Evolutionary conservation across 92 coral and sea anemone species (phyloP), one percentile per base, ranked within the genome.

Genomic region (Bergia sp.): DNA sequence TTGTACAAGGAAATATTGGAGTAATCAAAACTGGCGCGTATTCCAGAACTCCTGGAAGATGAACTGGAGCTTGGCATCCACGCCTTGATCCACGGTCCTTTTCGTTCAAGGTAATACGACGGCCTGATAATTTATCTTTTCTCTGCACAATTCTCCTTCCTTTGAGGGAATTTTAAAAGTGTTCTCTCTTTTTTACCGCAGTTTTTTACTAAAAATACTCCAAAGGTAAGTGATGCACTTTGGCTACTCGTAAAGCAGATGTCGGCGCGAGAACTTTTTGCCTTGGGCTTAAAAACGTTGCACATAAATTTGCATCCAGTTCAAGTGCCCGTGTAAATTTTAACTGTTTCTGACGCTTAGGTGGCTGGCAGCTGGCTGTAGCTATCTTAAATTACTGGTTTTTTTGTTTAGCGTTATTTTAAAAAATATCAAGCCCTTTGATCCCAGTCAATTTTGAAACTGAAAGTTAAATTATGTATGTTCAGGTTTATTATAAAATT

Each of bases 11-110:
- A 61, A 61, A 3, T 3, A 16, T 61, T 3, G n/a, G n/a, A 61
- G 23, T 5, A 74, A 36, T 74, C 78, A 74, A 74, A 74, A 74
- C 78, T 74, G 78, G 44, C 78, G 78, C 78, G 45, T 74, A 18
- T 2, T 37, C 2, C 13, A 21, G 4, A 37, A 73, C 16, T 37
- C 15, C 7, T 37, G 3, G 37, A 4, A n/a, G 29, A 58, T 11
- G 16, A 18, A 41, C 73, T 18, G 38, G 37, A 8, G 37, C 86
- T 81, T 81, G 47, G 86, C 37, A 64, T 53, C 86, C 86, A 2
- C 66, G 73, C 86, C 75, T 61, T 18, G 37, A n/a, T 2, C 57
- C 37, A 39, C 29, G 10, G 29, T 66, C 18, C 75, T 64, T 64
- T 82, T 82, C 45, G 86, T 61, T 7, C 37, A 2, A 13, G 12